Evolutionary conservation across 2,113 vertebrate species (phyloP), one percentile per base, ranked within the genome.

Genomic region (Psephotus haematonotus): DNA sequence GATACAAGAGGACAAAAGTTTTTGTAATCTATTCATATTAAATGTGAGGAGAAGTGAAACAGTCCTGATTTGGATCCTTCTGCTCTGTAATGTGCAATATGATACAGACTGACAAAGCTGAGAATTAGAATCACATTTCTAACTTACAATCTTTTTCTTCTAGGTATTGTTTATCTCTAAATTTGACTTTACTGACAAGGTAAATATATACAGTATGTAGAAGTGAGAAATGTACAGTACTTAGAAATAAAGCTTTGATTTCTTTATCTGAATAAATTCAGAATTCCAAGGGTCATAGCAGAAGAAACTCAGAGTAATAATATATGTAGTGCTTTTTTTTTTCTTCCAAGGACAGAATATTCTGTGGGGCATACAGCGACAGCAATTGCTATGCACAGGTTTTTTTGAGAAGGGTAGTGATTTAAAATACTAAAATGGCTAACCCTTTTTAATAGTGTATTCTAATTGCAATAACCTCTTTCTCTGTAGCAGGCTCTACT

Each of bases 391-490:
- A 43, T 59, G 87, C 67, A 85, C 39, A 35, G n/a, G n/a, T 59
- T 95, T 95, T 82, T 82, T 92, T 87, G 39, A 90, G 88, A 86
- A 72, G 74, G 39, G 33, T 87, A 59, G 74, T 92, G 82, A 92
- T 94, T 96, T 97, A 86, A 93, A 94, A 95, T 87, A 93, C 69
- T 78, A 75, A 95, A 95, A 92, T 80, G 77, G 80, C 86, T 90
- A 95, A 92, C 49, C 72, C 80, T 92, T 95, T 95, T 92, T 87
- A 96, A 88, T 83, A 92, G 90, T 85, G 57, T 90, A 64, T 92
- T 93, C 80, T 97, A 97, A 97, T 92, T 96, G 89, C 89, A 88
- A 64, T 92, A 96, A 88, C 83, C 78, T 95, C 83, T 95, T 94
- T 94, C 86, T 93, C 87, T 94, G 67, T 79, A 93, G 78, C 95